Evolutionary conservation across 1,140 invertebrate species (phyloP), one percentile per base, ranked within the genome.

Genomic region (Sinonovacula constricta): DNA sequence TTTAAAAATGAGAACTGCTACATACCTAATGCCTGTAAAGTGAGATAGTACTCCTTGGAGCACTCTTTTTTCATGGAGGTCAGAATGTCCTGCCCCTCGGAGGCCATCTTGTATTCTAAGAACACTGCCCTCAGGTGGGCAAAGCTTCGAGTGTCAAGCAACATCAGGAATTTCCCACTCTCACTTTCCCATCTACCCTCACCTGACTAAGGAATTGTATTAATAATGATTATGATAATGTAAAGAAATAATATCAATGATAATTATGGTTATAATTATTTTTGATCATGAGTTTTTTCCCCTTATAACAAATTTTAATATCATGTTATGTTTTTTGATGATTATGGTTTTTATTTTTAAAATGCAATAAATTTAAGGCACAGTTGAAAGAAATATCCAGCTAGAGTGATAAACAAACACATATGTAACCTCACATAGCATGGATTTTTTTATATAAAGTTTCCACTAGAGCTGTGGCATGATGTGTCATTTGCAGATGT

Each of bases 171-270:
- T 39, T 81, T 80, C 1, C 87, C 87, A 56, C 77, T 81, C 22
- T 83, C 72, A 78, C 80, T 82, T 10, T 81, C 78, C 83, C 85
- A 88, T 33, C 87, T 60, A 5, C 84, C 86, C n/a, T 88, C 85
- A 18, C 87, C 87, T 54, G 79, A 83, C 87, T 88, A 80, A 30
- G 75, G 78, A 57, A 63, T 45, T n/a, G n/a, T n/a, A n/a, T n/a
- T n/a, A n/a, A n/a, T n/a, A 76, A 28, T 10, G 24, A 53, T 53
- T 3, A n/a, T 53, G 24, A n/a, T 22, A n/a, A 24, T 24, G 57
- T 59, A 56, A 31, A 24, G 15, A n/a, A 22, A 66, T 1, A 66
- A 24, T n/a, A 34, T n/a, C 22, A 34, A 66, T 34, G 0, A 1
- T 12, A 39, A 66, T 24, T 22, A 39, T 45, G 28, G n/a, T 26